A percentile compares a stretch with the other conserved stretches of the same genome.
Evolutionary conservation across 2,113 vertebrate genomes (phyloP).

Genomic region (Mungos mungo): DNA sequence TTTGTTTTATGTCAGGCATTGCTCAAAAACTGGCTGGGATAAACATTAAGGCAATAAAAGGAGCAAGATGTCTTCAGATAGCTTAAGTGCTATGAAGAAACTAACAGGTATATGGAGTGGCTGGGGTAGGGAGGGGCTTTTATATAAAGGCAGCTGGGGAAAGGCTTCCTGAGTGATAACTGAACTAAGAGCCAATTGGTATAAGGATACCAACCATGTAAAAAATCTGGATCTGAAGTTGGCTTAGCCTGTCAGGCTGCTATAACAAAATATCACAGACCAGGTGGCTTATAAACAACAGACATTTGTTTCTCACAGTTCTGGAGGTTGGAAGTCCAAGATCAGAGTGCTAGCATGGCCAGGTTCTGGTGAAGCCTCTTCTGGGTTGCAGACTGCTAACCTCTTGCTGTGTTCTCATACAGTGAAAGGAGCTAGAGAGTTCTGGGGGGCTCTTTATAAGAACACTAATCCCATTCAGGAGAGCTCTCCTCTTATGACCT

Average conservation of each 20-base stretch:
- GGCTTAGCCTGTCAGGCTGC: neutral
- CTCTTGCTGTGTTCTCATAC: neutral
- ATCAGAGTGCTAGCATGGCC: neutral
- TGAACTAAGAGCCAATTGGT: neutral
- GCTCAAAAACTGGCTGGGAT: neutral
- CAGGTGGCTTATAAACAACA: neutral
- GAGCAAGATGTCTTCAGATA: neutral
- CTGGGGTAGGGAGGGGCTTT: neutral
- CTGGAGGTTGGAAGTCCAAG: neutral
- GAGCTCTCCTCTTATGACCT: neutral
- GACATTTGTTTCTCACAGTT: neutral
- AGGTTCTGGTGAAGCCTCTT: neutral
- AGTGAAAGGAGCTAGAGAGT: neutral
- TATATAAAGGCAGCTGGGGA: neutral
- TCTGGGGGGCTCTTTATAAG: neutral
- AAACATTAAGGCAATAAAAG: slow-evolving; percentile 15
- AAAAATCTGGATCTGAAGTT: neutral
- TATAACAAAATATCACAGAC: neutral
- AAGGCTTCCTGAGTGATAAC: neutral
- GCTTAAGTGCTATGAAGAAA: neutral
- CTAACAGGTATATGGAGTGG: neutral
- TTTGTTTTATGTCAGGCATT: neutral
- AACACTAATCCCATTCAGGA: neutral
- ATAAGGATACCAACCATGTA: neutral
- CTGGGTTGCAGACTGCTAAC: neutral